Conservation (phyloP, 2,888 invertebrate species). For the Argyra leucocephala region DNA sequence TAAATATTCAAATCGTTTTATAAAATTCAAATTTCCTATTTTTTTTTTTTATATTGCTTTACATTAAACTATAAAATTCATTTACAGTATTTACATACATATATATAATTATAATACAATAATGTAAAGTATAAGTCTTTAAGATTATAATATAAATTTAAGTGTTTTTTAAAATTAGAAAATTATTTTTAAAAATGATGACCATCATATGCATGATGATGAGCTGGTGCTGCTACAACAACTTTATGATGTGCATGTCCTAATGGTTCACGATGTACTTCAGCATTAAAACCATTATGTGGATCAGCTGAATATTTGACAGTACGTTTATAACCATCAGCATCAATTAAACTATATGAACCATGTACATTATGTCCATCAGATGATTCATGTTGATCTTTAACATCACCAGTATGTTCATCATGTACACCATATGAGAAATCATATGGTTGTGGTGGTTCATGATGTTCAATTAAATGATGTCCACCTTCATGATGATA, state of each 20-base stretch:
- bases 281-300: slow-evolving; percentile 49
- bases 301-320: slow-evolving; percentile 49
- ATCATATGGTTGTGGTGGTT: slow-evolving; percentile 41
- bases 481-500: background rate
- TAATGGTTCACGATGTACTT: slow-evolving; percentile 46
- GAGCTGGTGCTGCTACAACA: background rate
- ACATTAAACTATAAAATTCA: too few species aligned
- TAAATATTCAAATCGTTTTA: too few species aligned
- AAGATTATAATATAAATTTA: too few species aligned
- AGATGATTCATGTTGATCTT: slow-evolving; percentile 47
- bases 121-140: too few species aligned
- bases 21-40: too few species aligned
- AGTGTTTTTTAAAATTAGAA: too few species aligned
- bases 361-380: slow-evolving; percentile 48
- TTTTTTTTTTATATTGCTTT: too few species aligned
- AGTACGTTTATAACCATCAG: slow-evolving; percentile 48
- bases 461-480: slow-evolving; percentile 22
- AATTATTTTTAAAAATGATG: background rate
- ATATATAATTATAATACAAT: too few species aligned
- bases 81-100: too few species aligned
- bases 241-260: slow-evolving; percentile 1
- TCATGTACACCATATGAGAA: slow-evolving; percentile 47
- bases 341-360: slow-evolving; percentile 47
- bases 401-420: slow-evolving; percentile 46
- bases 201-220: background rate